Conservation (phyloP, 2,888 invertebrate species). For the Emmelina monodactyla region DNA sequence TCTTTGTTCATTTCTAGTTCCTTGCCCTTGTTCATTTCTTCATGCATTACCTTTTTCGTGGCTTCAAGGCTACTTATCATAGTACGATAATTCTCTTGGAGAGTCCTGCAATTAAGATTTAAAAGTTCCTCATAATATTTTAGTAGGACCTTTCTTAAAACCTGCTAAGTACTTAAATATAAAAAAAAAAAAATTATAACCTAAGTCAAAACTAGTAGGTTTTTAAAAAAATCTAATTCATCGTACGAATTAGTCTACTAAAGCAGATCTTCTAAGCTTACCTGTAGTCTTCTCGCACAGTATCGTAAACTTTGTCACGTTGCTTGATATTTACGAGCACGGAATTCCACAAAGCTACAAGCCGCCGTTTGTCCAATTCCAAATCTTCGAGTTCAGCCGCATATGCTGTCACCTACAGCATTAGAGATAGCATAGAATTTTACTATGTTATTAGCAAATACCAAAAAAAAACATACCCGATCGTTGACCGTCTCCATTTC, state of each 20-base stretch:
- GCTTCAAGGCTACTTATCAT: constrained; percentile 69
- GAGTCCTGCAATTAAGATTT: constrained; percentile 56
- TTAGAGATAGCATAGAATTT: too few relatives aligned
- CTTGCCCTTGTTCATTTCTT: constrained; percentile 74
- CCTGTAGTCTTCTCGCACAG: constrained; percentile 67
- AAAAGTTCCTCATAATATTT: too few relatives aligned
- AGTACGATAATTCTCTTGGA: constrained; percentile 65
- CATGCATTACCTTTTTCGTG: constrained; percentile 69
- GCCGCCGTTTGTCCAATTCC: constrained; percentile 72
- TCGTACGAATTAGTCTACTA: too few relatives aligned
- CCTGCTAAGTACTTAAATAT: too few relatives aligned
- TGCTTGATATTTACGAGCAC: constrained; percentile 75
- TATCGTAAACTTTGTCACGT: constrained; percentile 71
- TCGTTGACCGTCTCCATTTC: constrained; percentile 66
- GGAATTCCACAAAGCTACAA: constrained; percentile 78
- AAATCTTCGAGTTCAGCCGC: constrained; percentile 76
- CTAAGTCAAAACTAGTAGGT: too few relatives aligned
- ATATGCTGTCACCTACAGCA: constrained; percentile 68
- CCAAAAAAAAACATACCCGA: too few relatives aligned
- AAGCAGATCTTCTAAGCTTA: too few relatives aligned
- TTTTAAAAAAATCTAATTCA: too few relatives aligned
- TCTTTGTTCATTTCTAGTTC: constrained; percentile 67
- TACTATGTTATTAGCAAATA: too few relatives aligned
- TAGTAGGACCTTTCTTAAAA: too few relatives aligned
- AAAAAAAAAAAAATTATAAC: too few relatives aligned